A percentile compares a stretch with the other conserved stretches of the same genome.
phyloP scores from a whole-genome alignment of 2,797 vertebrate species.

The Amazona finschi region DNA sequence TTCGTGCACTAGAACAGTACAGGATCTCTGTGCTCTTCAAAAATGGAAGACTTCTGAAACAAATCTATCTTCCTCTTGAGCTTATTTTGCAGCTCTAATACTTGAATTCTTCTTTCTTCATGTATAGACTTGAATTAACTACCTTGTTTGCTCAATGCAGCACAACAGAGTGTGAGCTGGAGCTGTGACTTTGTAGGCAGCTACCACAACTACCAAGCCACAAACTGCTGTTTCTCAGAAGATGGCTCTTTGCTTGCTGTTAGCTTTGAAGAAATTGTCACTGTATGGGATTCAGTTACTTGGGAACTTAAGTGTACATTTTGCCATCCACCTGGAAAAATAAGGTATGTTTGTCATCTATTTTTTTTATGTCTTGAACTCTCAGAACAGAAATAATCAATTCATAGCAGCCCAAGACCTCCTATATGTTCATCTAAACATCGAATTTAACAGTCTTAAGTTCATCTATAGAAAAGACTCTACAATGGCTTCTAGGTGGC shows the following conservation, averaged over 20 bases:
- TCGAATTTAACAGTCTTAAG: background rate
- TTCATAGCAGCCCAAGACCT: background rate
- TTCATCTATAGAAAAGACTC: background rate
- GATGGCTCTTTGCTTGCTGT: constrained; percentile 92
- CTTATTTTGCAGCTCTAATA: background rate
- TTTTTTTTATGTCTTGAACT: background rate
- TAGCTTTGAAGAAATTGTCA: constrained; percentile 88
- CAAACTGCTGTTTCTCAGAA: constrained; percentile 89
- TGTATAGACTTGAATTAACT: background rate
- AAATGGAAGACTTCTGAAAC: background rate
- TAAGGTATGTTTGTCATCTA: constrained; percentile 76
- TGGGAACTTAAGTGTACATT: constrained; percentile 93
- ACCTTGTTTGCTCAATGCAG: background rate
- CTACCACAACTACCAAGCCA: constrained; percentile 87
- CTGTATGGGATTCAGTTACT: constrained; percentile 86
- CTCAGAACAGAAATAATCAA: background rate
- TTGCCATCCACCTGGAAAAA: constrained; percentile 89
- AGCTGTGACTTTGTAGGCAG: constrained; percentile 92
- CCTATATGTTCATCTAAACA: background rate
- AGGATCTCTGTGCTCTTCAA: background rate
- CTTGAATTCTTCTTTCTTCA: background rate
- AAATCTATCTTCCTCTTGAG: background rate
- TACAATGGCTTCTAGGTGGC: background rate
- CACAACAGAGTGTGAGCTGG: constrained; percentile 84
- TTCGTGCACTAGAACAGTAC: background rate